phyloP scores from a whole-genome alignment of 2,113 vertebrate genomes.

The Microcebus tavaratra region DNA sequence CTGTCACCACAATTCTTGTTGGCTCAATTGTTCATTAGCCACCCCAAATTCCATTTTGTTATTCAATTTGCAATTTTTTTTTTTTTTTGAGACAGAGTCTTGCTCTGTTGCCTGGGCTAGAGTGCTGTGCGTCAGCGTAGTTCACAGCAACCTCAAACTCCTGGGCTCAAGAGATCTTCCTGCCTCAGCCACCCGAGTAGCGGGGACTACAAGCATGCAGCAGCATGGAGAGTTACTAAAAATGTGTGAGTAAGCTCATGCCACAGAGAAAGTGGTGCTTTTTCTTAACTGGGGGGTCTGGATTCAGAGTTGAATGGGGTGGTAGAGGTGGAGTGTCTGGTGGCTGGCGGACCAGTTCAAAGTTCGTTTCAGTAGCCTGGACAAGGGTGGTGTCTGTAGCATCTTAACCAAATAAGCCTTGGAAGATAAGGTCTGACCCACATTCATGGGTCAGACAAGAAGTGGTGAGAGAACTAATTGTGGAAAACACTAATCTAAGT shows the following conservation, averaged over 20 bases:
- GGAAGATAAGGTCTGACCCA: not conserved
- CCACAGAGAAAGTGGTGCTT: not conserved
- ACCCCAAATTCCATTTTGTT: not conserved
- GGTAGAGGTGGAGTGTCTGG: not conserved
- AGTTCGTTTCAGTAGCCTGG: not conserved
- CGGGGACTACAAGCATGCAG: too few species aligned
- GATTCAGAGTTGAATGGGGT: not conserved
- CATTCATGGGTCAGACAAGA: not conserved
- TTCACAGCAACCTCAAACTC: too few species aligned
- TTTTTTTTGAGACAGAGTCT: too few species aligned
- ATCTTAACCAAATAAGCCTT: not conserved
- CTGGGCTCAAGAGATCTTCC: too few species aligned
- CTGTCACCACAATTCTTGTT: not conserved
- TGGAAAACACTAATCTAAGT: not conserved
- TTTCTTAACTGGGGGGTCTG: not conserved
- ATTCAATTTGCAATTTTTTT: not conserved
- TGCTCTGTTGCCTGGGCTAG: too few species aligned
- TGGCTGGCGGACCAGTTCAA: not conserved
- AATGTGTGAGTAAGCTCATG: not conserved
- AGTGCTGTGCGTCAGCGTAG: too few species aligned
- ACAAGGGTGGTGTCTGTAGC: not conserved
- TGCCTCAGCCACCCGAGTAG: too few species aligned
- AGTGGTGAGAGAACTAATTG: not conserved
- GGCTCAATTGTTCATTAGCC: not conserved
- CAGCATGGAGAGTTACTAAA: not conserved